Conservation (phyloP, 2,113 vertebrate species). For the Psammodynastes pulverulentus region DNA sequence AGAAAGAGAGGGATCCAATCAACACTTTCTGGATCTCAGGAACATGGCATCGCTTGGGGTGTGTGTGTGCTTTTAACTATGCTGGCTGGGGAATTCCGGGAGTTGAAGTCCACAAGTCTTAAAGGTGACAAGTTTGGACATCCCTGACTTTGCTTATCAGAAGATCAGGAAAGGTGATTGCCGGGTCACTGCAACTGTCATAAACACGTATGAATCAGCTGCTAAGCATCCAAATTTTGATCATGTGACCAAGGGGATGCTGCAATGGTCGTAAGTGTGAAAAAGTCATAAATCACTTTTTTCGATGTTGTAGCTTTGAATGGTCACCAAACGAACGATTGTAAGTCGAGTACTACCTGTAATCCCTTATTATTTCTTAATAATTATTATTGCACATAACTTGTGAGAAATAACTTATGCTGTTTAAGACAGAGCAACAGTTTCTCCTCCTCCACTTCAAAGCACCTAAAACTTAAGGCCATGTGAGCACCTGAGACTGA, state of each 20-base stretch:
- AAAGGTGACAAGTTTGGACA: no score
- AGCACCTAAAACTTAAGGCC: background rate
- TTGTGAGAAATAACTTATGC: background rate
- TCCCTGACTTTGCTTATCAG: background rate
- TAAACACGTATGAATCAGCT: background rate
- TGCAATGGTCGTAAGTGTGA: background rate
- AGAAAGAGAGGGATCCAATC: no score
- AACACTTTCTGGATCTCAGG: background rate
- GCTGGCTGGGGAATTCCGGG: no score
- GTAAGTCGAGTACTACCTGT: background rate
- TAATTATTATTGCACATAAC: background rate
- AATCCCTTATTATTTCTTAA: background rate
- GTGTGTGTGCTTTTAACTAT: background rate
- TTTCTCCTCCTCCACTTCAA: background rate
- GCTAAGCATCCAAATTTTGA: background rate
- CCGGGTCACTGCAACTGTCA: background rate
- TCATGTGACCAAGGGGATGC: background rate
- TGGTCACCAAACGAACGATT: background rate
- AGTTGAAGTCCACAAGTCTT: no score
- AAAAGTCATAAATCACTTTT: background rate
- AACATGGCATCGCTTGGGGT: background rate
- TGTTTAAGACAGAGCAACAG: background rate
- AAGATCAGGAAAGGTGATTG: background rate
- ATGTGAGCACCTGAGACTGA: background rate
- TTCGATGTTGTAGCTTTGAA: background rate